Evolutionary conservation across 2,797 vertebrate species (phyloP).

Genomic region (Enoplosus armatus): DNA sequence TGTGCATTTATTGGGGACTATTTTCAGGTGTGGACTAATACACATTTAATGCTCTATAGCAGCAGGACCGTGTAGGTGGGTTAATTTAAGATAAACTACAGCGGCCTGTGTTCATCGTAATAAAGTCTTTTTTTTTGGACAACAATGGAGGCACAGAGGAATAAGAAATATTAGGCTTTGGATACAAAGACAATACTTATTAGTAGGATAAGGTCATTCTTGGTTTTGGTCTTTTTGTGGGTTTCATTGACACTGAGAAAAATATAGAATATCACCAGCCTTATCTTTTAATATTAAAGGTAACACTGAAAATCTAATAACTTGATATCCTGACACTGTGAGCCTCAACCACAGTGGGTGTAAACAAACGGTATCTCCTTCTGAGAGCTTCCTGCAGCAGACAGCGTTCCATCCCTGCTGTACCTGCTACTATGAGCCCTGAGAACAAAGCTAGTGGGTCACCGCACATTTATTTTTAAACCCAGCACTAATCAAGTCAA

Average conservation of each 20-base stretch:
- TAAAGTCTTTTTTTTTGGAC: no score
- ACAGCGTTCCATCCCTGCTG: conserved; percentile 16
- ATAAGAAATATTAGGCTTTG: not conserved
- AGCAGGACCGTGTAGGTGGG: not conserved
- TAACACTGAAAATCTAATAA: not conserved
- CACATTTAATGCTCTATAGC: not conserved
- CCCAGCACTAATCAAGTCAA: conserved; percentile 82
- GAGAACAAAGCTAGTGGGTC: conserved; percentile 81
- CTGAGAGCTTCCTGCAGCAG: conserved; percentile 30
- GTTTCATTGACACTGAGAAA: not conserved
- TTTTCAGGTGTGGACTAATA: not conserved
- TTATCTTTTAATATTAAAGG: not conserved
- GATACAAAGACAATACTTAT: not conserved
- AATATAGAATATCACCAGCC: not conserved
- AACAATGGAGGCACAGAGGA: not conserved
- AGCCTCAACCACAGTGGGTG: not conserved
- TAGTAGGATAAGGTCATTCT: not conserved
- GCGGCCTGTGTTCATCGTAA: no score
- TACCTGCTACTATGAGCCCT: conserved; percentile 49
- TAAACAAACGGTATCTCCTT: conserved; percentile 6
- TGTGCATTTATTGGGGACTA: not conserved
- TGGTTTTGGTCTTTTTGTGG: not conserved
- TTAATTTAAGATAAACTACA: not conserved
- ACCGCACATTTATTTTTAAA: conserved; percentile 84
- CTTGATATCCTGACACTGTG: not conserved